Evolutionary conservation across 2,888 invertebrate species (phyloP).

Genomic region (Himalopsyche japonica): DNA sequence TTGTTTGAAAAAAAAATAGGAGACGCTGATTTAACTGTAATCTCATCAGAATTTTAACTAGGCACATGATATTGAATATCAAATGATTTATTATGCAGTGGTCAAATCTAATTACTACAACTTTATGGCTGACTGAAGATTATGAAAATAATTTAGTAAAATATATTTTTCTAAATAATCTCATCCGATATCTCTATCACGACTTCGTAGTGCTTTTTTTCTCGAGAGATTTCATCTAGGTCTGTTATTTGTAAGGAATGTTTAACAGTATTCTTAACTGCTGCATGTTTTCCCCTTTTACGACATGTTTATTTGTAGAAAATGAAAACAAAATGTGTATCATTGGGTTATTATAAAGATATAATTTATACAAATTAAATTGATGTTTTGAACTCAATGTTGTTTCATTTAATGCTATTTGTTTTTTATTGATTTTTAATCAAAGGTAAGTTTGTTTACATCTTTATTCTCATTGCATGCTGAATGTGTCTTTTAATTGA

Average conservation of each 20-base stretch:
- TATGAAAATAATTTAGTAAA: no score
- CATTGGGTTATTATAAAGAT: neutral
- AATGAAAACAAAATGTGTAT: neutral
- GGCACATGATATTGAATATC: no score
- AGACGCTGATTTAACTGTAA: no score
- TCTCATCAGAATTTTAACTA: no score
- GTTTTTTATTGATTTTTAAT: neutral
- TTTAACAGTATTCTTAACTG: neutral
- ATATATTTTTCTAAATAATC: no score
- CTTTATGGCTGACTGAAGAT: no score
- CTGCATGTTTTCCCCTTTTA: neutral
- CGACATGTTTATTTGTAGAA: neutral
- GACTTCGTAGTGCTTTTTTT: neutral
- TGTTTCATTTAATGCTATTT: constrained; percentile 5
- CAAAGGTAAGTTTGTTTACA: neutral
- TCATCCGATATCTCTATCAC: no score
- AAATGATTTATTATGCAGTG: no score
- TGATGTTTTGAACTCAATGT: constrained; percentile 9
- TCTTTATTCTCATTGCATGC: neutral
- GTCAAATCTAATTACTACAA: no score
- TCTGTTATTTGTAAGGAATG: neutral
- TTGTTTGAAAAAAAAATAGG: neutral
- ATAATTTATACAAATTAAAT: constrained; percentile 5
- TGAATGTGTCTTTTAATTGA: neutral
- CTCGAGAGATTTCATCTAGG: neutral